These are phyloP conservation scores for Anoplophora glabripennis DNA, from an alignment of 1,140 invertebrate species.

Conservation along the genomic window DNA sequence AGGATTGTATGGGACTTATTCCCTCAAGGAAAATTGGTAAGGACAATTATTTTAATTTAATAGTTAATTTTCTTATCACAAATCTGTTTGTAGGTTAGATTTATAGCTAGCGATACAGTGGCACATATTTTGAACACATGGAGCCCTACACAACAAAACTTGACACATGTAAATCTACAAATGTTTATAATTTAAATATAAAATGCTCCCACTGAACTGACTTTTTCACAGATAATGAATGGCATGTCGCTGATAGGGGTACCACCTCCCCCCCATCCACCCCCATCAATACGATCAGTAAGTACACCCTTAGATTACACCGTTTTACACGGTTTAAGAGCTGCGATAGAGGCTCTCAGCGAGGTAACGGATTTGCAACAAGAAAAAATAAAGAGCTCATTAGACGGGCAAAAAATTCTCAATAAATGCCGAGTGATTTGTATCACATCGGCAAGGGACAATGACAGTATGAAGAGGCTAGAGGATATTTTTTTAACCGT, in stretches of 20 bases:
- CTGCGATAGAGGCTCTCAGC: conserved; percentile 82
- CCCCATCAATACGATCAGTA: conserved; percentile 46
- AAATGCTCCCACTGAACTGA: neutral
- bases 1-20: conserved; percentile 96
- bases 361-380: conserved; percentile 75
- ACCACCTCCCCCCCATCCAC: conserved; percentile 51
- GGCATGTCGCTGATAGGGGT: conserved; percentile 70
- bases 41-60: conserved; percentile 18
- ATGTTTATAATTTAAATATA: neutral
- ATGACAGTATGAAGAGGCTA: conserved; percentile 76
- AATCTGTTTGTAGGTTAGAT: conserved; percentile 63
- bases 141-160: conserved; percentile 75
- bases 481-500: conserved; percentile 82
- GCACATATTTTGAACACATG: conserved; percentile 81
- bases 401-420: conserved; percentile 36
- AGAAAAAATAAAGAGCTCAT: conserved; percentile 32
- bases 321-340: conserved; percentile 79
- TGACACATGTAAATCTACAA: conserved; percentile 65
- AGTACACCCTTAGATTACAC: conserved; percentile 61
- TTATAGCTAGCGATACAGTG: conserved; percentile 78
- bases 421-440: conserved; percentile 81
- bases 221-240: conserved; percentile 61
- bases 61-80: neutral
- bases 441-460: conserved; percentile 81
- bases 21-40: conserved; percentile 81